These are phyloP conservation scores for Caenorhabditis sp. DNA, from an alignment of 2,888 invertebrate genomes.

Conservation along the genomic window DNA sequence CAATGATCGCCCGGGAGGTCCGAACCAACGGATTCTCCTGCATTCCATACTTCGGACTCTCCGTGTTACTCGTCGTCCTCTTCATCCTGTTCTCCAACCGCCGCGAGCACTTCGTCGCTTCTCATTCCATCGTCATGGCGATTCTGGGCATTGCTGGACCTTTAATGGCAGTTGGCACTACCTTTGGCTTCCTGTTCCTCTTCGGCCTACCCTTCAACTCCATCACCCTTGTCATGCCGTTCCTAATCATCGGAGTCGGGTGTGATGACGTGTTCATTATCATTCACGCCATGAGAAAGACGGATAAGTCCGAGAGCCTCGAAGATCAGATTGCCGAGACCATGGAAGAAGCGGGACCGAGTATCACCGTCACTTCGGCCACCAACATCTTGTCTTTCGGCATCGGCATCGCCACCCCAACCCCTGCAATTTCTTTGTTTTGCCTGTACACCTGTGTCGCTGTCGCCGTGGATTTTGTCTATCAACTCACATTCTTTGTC, in stretches of 20 bases:
- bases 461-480: slow-evolving; percentile 74
- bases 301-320: slow-evolving; percentile 66
- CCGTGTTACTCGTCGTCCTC: slow-evolving; percentile 68
- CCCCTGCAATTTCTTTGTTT: slow-evolving; percentile 76
- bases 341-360: slow-evolving; percentile 76
- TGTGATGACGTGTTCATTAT: slow-evolving; percentile 79
- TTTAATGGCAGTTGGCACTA: slow-evolving; percentile 72
- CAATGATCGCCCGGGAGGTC: slow-evolving; percentile 75
- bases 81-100: slow-evolving; percentile 72
- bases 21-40: slow-evolving; percentile 75
- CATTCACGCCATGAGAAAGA: slow-evolving; percentile 75
- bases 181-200: slow-evolving; percentile 73
- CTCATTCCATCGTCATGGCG: slow-evolving; percentile 71
- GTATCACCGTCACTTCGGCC: slow-evolving; percentile 76
- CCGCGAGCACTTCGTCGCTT: slow-evolving; percentile 69
- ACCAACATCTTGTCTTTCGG: slow-evolving; percentile 77
- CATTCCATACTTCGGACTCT: slow-evolving; percentile 74
- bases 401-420: slow-evolving; percentile 73
- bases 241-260: slow-evolving; percentile 78
- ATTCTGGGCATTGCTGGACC: slow-evolving; percentile 76
- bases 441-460: slow-evolving; percentile 76
- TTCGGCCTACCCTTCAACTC: slow-evolving; percentile 77
- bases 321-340: slow-evolving; percentile 75
- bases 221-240: slow-evolving; percentile 78
- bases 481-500: slow-evolving; percentile 77